Conservation (phyloP, 2,888 invertebrate genomes). For the Ochropleura plecta region DNA sequence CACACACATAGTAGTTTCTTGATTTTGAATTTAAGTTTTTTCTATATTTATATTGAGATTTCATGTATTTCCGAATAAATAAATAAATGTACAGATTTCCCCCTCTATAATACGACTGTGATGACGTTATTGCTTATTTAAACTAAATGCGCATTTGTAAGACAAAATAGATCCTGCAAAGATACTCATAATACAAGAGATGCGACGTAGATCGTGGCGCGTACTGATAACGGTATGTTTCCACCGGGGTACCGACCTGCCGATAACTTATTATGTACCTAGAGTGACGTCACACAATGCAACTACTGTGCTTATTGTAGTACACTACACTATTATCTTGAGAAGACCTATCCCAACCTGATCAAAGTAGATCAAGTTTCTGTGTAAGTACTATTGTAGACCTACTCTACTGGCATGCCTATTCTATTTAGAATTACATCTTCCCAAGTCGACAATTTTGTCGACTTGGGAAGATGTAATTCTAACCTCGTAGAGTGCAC, state of each 20-base stretch:
- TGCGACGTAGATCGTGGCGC: constrained; percentile 6
- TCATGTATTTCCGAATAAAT: too few relatives aligned
- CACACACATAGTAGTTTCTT: too few relatives aligned
- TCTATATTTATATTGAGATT: too few relatives aligned
- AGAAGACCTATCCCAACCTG: constrained; percentile 38
- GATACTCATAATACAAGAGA: constrained; percentile 11
- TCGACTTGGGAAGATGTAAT: neutral
- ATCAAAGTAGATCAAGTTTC: neutral
- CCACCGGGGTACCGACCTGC: constrained; percentile 64
- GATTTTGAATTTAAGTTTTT: too few relatives aligned
- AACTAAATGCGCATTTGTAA: neutral
- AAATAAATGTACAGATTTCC: too few relatives aligned
- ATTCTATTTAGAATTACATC: too few relatives aligned
- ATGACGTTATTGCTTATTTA: neutral
- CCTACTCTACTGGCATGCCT: too few relatives aligned
- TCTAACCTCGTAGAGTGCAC: neutral
- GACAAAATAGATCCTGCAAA: neutral
- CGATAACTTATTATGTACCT: constrained; percentile 43
- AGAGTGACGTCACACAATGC: constrained; percentile 8
- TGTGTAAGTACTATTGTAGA: neutral
- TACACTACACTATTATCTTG: neutral
- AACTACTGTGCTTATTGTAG: neutral
- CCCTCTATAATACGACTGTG: too few relatives aligned
- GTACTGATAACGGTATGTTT: constrained; percentile 35
- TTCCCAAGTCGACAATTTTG: too few relatives aligned